A percentile compares a stretch with the other conserved stretches of the same genome.
phyloP scores from a whole-genome alignment of 2,797 vertebrate species.

The Rhinella marina region DNA sequence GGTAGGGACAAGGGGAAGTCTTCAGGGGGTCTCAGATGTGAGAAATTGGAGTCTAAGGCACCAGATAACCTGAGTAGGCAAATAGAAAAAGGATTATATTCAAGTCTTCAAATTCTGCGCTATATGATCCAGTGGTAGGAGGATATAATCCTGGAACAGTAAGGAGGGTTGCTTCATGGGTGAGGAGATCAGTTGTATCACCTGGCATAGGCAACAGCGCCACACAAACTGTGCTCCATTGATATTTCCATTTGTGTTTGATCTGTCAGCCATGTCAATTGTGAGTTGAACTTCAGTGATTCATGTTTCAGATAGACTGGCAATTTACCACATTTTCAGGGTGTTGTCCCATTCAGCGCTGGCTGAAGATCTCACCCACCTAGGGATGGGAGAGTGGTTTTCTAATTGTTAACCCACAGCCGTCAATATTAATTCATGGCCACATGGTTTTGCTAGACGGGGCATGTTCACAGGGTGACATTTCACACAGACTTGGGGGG shows the following conservation, averaged over 20 bases:
- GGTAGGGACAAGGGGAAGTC: background rate
- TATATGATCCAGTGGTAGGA: too few relatives aligned
- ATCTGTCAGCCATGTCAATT: conserved; percentile 30
- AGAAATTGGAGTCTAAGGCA: background rate
- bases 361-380: too few relatives aligned
- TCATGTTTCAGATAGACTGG: too few relatives aligned
- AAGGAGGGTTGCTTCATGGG: background rate
- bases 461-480: too few relatives aligned
- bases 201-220: conserved; percentile 54
- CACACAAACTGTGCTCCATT: conserved; percentile 36
- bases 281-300: background rate
- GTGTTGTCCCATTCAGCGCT: too few relatives aligned
- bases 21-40: background rate
- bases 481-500: too few relatives aligned
- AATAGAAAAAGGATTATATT: background rate
- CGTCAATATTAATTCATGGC: too few relatives aligned
- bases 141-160: background rate
- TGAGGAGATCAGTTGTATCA: background rate
- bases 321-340: too few relatives aligned
- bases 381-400: too few relatives aligned
- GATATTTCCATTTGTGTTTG: conserved; percentile 45
- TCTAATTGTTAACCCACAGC: too few relatives aligned
- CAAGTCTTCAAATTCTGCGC: background rate
- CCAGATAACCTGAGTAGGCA: background rate
- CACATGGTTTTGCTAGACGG: too few relatives aligned